A percentile compares a stretch with the other conserved stretches of the same genome.
Evolutionary conservation across 2,113 vertebrate species (phyloP).

Genomic region (Pachyramphus minor): DNA sequence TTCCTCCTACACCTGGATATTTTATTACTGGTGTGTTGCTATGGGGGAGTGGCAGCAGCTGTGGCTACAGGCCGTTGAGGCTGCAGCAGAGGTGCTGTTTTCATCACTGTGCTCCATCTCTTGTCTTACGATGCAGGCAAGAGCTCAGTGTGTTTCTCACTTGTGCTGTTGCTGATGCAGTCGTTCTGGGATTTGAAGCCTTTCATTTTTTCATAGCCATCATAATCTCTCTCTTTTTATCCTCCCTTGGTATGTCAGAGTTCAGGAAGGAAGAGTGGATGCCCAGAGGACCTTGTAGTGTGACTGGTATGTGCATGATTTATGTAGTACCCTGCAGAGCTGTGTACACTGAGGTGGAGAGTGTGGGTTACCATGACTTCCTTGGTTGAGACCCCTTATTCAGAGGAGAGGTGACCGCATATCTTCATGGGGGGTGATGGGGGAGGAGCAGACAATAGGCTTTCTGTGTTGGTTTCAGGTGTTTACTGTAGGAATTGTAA

Average conservation of each 20-base stretch:
- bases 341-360: not conserved
- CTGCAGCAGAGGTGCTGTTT: not conserved
- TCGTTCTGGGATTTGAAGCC: not conserved
- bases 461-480: not conserved
- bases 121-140: accelerated
- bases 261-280: not conserved
- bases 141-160: not conserved
- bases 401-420: not conserved
- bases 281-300: not conserved
- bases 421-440: not conserved
- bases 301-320: not conserved
- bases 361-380: not conserved
- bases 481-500: not conserved
- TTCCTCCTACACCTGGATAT: not conserved
- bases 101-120: not conserved
- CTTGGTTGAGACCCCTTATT: not conserved
- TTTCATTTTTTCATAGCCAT: not conserved
- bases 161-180: not conserved
- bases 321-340: not conserved
- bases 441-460: not conserved
- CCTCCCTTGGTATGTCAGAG: not conserved
- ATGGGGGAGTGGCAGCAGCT: not conserved
- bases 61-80: not conserved
- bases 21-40: not conserved
- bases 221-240: not conserved